phyloP scores from a whole-genome alignment of 2,888 invertebrate genomes.

The Dexiosoma caninum region DNA sequence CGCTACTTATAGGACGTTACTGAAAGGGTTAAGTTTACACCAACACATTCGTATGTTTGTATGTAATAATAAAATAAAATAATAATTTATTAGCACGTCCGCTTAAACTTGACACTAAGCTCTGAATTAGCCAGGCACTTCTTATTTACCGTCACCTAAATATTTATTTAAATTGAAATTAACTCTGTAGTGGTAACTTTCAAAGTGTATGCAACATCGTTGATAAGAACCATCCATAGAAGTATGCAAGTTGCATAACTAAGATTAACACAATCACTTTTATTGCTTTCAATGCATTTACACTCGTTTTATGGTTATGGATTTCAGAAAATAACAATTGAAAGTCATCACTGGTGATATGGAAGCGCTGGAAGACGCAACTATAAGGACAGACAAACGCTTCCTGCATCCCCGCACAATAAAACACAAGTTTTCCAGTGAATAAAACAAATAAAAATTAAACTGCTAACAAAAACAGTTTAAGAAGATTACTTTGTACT shows the following conservation, averaged over 20 bases:
- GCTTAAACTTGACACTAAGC: background rate
- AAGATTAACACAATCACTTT: slow-evolving; percentile 32
- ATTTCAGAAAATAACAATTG: background rate
- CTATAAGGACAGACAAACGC: background rate
- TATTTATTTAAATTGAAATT: slow-evolving; percentile 21
- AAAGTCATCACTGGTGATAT: background rate
- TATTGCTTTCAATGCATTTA: slow-evolving; percentile 29
- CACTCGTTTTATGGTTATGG: background rate
- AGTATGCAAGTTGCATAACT: slow-evolving; percentile 33
- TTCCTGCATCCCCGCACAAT: background rate
- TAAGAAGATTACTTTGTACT: slow-evolving; percentile 14
- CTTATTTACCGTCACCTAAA: background rate
- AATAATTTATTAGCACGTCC: background rate
- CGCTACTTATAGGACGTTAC: too few relatives aligned
- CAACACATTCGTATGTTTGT: too few relatives aligned
- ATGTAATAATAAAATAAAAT: too few relatives aligned
- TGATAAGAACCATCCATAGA: slow-evolving; percentile 28
- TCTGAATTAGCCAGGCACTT: too few relatives aligned
- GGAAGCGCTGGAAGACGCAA: background rate
- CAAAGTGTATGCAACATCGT: slow-evolving; percentile 15
- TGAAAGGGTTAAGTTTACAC: too few relatives aligned
- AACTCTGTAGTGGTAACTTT: background rate
- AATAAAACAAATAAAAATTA: background rate
- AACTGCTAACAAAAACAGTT: background rate
- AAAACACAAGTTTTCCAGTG: slow-evolving; percentile 11